These are phyloP conservation scores for Colletes collaris DNA, from an alignment of 2,888 invertebrate species.

Conservation along the genomic window DNA sequence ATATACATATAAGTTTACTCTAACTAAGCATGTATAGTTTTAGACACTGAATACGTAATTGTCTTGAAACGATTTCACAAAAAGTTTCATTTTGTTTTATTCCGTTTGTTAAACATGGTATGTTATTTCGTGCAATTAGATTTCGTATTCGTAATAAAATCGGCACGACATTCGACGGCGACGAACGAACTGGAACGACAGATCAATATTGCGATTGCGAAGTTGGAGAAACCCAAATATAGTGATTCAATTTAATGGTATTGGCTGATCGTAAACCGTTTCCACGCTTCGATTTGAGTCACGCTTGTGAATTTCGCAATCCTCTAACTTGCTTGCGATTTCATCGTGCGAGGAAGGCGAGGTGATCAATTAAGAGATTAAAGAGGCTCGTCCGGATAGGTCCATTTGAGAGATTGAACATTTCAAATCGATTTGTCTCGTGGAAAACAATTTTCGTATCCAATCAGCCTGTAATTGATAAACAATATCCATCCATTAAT, in stretches of 20 bases:
- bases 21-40: no score
- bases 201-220: constrained; percentile 51
- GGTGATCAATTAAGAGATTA: constrained; percentile 59
- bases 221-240: constrained; percentile 53
- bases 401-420: constrained; percentile 53
- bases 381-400: constrained; percentile 38
- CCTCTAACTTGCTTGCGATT: constrained; percentile 54
- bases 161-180: constrained; percentile 9
- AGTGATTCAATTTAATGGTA: constrained; percentile 68
- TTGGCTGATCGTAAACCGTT: constrained; percentile 64
- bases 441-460: constrained; percentile 4
- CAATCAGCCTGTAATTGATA: background rate
- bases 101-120: background rate
- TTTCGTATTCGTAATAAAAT: constrained; percentile 22
- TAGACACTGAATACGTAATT: background rate
- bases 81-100: background rate
- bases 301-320: constrained; percentile 59
- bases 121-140: constrained; percentile 20
- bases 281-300: constrained; percentile 66
- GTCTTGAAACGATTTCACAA: background rate
- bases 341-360: constrained; percentile 43
- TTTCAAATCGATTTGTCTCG: constrained; percentile 20
- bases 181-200: constrained; percentile 24
- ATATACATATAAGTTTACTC: no score
- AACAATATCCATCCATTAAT: background rate